phyloP scores from a whole-genome alignment of 2,888 invertebrate species.

The Saturnia japonica region DNA sequence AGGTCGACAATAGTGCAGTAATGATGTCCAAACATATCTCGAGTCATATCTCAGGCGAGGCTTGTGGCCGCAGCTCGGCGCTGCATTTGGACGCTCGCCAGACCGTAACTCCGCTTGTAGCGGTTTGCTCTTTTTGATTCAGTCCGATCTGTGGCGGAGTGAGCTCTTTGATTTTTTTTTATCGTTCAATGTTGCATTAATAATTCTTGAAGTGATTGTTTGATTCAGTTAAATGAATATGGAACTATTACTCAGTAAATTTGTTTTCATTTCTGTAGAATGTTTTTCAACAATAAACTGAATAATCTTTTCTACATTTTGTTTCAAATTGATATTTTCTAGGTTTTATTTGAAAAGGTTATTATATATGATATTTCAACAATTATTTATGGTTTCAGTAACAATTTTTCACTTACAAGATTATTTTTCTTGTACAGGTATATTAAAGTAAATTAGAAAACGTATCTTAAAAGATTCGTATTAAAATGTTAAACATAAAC shows the following conservation, averaged over 20 bases:
- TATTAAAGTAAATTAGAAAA: not conserved
- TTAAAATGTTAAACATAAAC: not conserved
- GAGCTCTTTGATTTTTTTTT: constrained; percentile 12
- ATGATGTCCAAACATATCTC: constrained; percentile 13
- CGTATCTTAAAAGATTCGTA: not conserved
- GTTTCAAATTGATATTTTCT: not conserved
- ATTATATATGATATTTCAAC: too few relatives aligned
- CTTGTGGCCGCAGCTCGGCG: constrained; percentile 6
- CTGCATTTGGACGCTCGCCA: constrained; percentile 37
- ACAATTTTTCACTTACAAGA: not conserved
- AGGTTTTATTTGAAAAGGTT: not conserved
- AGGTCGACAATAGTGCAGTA: constrained; percentile 10
- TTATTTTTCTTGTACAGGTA: not conserved
- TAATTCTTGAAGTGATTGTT: constrained; percentile 17
- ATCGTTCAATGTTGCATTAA: constrained; percentile 18
- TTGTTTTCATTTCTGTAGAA: not conserved
- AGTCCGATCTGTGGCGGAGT: constrained; percentile 1
- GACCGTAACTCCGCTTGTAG: constrained; percentile 38
- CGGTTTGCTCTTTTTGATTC: constrained; percentile 29
- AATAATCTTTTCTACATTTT: not conserved
- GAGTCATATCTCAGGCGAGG: constrained; percentile 13
- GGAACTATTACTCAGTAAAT: not conserved
- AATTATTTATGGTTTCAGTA: too few relatives aligned
- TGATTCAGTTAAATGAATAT: constrained; percentile 8
- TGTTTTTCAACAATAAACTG: not conserved